These are phyloP conservation scores for Oceanites oceanicus DNA, from an alignment of 2,113 vertebrate species.

Conservation along the genomic window DNA sequence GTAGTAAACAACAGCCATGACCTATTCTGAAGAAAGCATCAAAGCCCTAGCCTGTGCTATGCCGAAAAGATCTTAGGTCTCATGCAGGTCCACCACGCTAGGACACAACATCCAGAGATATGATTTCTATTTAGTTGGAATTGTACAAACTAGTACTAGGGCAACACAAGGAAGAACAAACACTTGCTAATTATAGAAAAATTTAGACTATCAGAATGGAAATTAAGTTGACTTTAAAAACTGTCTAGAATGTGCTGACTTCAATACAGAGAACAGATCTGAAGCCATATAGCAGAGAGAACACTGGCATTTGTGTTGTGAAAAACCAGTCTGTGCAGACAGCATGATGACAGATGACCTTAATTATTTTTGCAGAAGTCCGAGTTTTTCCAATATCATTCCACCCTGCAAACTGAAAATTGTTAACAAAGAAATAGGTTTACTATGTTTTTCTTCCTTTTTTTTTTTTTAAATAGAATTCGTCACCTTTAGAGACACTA, in stretches of 20 bases:
- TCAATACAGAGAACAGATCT: background rate
- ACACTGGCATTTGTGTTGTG: background rate
- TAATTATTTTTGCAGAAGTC: background rate
- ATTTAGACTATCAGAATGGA: background rate
- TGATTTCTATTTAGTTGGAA: accelerated
- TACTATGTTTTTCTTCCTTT: background rate
- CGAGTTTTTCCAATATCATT: background rate
- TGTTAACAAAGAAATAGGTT: background rate
- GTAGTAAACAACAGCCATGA: background rate
- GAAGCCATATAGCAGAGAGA: background rate
- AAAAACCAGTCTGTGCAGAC: background rate
- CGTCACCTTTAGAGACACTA: background rate
- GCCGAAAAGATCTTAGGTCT: background rate
- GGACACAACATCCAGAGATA: background rate
- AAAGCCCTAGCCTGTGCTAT: background rate
- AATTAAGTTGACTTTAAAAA: background rate
- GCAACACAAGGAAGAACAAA: background rate
- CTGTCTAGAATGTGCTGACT: background rate
- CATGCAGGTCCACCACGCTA: background rate
- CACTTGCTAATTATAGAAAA: background rate
- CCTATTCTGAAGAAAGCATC: background rate
- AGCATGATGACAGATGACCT: background rate
- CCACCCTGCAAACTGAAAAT: background rate
- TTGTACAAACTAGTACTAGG: background rate
- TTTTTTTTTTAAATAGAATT: background rate